A percentile compares a stretch with the other conserved stretches of the same genome.
phyloP scores from a whole-genome alignment of 2,888 invertebrate species.

The Chromoteleia sp. region DNA sequence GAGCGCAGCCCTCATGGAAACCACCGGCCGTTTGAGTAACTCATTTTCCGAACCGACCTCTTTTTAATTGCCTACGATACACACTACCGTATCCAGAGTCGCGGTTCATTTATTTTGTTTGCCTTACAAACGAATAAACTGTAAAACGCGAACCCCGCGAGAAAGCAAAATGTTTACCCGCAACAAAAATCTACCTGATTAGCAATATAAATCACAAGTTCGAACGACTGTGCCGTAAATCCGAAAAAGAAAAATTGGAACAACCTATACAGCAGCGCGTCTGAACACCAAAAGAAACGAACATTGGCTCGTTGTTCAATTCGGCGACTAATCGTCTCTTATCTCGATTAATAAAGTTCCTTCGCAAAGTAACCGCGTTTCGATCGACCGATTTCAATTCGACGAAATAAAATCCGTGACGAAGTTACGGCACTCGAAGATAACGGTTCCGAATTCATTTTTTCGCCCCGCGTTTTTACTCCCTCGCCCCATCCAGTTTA shows the following conservation, averaged over 20 bases:
- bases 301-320: too few species aligned
- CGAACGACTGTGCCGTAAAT: too few species aligned
- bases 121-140: constrained; percentile 2
- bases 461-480: too few species aligned
- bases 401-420: background rate
- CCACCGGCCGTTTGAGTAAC: constrained; percentile 21
- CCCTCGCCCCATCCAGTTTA: too few species aligned
- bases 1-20: constrained; percentile 2
- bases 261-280: too few species aligned
- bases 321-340: too few species aligned
- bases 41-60: constrained; percentile 13
- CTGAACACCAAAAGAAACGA: too few species aligned
- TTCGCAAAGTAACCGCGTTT: background rate
- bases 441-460: too few species aligned
- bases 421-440: too few species aligned
- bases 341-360: too few species aligned
- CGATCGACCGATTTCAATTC: constrained; percentile 9
- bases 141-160: background rate
- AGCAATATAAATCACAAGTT: too few species aligned
- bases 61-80: constrained; percentile 12
- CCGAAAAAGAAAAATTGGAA: too few species aligned
- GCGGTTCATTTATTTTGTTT: constrained; percentile 12
- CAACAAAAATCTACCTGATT: background rate
- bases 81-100: background rate
- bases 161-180: background rate